phyloP scores from a whole-genome alignment of 2,113 vertebrate genomes.

The Craseonycteris thonglongyai region DNA sequence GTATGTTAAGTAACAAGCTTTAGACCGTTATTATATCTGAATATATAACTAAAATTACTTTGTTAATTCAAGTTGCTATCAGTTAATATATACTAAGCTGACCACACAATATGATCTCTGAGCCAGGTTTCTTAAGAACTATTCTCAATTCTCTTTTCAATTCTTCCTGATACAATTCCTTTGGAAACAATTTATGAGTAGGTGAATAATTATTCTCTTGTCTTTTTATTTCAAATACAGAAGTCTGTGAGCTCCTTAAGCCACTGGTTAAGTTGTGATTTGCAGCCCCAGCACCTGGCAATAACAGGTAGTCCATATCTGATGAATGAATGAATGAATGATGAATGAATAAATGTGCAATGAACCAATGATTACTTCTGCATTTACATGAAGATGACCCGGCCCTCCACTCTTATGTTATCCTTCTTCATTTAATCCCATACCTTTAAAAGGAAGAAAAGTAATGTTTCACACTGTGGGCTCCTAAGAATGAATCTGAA shows the following conservation, averaged over 20 bases:
- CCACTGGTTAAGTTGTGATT: not conserved
- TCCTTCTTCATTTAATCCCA: not conserved
- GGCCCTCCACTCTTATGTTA: not conserved
- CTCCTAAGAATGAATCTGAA: not conserved
- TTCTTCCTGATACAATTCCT: not conserved
- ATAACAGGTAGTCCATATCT: not conserved
- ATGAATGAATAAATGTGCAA: not conserved
- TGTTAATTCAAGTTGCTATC: conserved; percentile 24
- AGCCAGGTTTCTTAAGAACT: not conserved
- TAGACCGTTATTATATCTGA: not conserved
- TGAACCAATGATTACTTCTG: not conserved
- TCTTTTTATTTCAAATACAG: not conserved
- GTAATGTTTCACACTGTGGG: not conserved
- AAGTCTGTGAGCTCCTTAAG: not conserved
- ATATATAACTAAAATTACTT: conserved; percentile 1
- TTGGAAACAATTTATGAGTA: not conserved
- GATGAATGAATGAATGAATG: not conserved
- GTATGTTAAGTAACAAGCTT: conserved; percentile 18
- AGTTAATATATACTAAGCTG: not conserved
- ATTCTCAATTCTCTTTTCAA: not conserved
- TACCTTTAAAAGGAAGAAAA: not conserved
- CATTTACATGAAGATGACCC: not conserved
- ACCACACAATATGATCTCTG: not conserved
- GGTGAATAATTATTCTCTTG: not conserved
- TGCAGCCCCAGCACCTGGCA: not conserved